Evolutionary conservation across 2,113 vertebrate genomes (phyloP).

Genomic region (Cathartes aura): DNA sequence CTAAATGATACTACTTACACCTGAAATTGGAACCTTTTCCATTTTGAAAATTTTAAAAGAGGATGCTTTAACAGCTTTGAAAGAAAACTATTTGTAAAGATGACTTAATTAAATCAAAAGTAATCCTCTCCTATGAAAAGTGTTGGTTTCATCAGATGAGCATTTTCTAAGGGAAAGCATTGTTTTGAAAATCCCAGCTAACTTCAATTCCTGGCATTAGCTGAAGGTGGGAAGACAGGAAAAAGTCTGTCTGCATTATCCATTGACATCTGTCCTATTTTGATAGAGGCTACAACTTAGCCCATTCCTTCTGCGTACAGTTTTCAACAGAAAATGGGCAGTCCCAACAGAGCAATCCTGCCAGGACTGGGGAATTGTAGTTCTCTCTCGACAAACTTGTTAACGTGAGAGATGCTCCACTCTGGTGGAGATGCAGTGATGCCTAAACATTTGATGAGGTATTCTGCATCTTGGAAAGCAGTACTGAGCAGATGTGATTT

Average conservation of each 20-base stretch:
- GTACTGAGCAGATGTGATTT: background rate
- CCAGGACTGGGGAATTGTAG: background rate
- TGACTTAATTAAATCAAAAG: background rate
- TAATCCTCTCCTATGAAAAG: background rate
- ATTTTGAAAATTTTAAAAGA: background rate
- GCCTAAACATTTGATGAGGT: background rate
- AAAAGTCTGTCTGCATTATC: background rate
- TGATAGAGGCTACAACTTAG: background rate
- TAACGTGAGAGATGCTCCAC: background rate
- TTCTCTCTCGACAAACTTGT: background rate
- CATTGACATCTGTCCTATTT: background rate
- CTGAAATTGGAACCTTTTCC: background rate
- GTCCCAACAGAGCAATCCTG: background rate
- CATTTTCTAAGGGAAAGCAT: background rate
- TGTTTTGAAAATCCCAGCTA: background rate
- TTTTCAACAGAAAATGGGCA: background rate
- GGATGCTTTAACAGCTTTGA: background rate
- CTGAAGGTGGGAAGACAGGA: background rate
- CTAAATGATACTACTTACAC: background rate
- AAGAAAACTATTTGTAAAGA: background rate
- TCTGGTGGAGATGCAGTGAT: background rate
- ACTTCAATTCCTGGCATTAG: background rate
- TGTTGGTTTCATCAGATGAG: background rate
- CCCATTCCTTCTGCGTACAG: background rate
- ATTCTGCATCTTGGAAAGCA: background rate